A percentile compares a stretch with the other conserved stretches of the same genome.
These are phyloP conservation scores for Gandaritis pyraliata DNA, from an alignment of 2,888 invertebrate genomes.

Conservation along the genomic window DNA sequence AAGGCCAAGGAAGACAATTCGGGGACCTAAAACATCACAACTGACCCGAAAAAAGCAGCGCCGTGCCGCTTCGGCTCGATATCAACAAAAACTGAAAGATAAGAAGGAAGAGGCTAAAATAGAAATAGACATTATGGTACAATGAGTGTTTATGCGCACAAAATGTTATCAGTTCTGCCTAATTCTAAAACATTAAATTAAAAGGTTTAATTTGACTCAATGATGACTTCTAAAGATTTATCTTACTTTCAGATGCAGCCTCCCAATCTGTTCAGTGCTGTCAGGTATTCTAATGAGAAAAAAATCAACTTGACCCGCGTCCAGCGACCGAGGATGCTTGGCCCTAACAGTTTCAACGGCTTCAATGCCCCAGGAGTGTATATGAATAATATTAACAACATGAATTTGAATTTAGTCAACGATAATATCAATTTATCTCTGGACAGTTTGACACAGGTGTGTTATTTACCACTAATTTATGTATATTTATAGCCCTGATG, in stretches of 20 bases:
- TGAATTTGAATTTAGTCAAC: slow-evolving; percentile 36
- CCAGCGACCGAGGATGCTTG: slow-evolving; percentile 21
- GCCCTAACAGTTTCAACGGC: slow-evolving; percentile 16
- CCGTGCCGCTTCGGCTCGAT: background rate
- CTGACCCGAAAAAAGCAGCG: background rate
- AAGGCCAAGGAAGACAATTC: background rate
- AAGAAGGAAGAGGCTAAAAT: background rate
- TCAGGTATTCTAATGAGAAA: slow-evolving; percentile 19
- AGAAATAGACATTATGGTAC: slow-evolving; percentile 7
- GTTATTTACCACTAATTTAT: slow-evolving; percentile 1
- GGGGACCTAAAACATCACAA: background rate
- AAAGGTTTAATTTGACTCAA: too few species aligned
- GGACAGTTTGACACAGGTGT: slow-evolving; percentile 79
- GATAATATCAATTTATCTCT: slow-evolving; percentile 78
- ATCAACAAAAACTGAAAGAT: background rate
- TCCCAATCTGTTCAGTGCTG: slow-evolving; percentile 21
- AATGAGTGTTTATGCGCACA: background rate
- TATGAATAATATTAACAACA: slow-evolving; percentile 31
- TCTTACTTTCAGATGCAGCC: slow-evolving; percentile 41
- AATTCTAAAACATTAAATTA: too few species aligned
- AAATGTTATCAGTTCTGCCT: too few species aligned
- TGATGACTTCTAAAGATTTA: background rate
- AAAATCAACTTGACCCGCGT: slow-evolving; percentile 20
- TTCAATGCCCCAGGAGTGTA: slow-evolving; percentile 16
- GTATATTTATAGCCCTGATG: too few species aligned